A percentile compares a stretch with the other conserved stretches of the same genome.
phyloP scores from a whole-genome alignment of 2,113 vertebrate species.

The Hepsetus odoe region DNA sequence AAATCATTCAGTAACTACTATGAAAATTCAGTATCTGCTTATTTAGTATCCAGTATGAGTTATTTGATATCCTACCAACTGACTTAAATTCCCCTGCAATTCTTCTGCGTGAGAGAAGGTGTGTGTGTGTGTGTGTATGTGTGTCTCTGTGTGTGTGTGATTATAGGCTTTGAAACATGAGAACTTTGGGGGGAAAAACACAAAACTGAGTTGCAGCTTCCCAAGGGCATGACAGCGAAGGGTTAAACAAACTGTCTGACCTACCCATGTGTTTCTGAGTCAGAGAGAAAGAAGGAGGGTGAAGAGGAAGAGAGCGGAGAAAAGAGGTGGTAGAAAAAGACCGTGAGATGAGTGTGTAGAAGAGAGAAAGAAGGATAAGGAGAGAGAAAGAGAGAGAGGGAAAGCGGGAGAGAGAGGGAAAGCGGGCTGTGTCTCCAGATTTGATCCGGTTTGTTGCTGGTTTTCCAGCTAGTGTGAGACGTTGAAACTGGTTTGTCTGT shows the following conservation, averaged over 20 bases:
- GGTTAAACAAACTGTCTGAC: slow-evolving; percentile 26
- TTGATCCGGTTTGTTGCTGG: neutral
- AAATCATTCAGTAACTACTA: too few relatives aligned
- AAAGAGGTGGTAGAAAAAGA: neutral
- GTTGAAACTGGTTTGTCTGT: neutral
- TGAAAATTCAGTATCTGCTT: too few relatives aligned
- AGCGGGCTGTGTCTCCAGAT: slow-evolving; percentile 28
- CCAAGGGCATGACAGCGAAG: neutral
- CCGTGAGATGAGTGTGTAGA: neutral
- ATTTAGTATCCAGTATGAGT: too few relatives aligned
- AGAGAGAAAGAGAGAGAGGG: slow-evolving; percentile 52
- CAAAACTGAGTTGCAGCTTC: too few relatives aligned
- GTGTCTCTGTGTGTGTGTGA: too few relatives aligned
- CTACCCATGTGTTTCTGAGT: slow-evolving; percentile 71
- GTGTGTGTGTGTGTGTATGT: neutral
- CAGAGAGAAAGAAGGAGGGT: slow-evolving; percentile 52
- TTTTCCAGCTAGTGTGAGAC: neutral
- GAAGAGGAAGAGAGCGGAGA: slow-evolving; percentile 26
- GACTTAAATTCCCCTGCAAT: neutral
- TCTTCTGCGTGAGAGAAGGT: neutral
- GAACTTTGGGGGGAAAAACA: too few relatives aligned
- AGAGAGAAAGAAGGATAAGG: slow-evolving; percentile 31
- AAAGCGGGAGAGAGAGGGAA: neutral
- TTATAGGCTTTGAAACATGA: too few relatives aligned
- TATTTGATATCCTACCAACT: too few relatives aligned